These are phyloP conservation scores for Noctua fimbriata DNA, from an alignment of 2,888 invertebrate genomes.

Conservation along the genomic window DNA sequence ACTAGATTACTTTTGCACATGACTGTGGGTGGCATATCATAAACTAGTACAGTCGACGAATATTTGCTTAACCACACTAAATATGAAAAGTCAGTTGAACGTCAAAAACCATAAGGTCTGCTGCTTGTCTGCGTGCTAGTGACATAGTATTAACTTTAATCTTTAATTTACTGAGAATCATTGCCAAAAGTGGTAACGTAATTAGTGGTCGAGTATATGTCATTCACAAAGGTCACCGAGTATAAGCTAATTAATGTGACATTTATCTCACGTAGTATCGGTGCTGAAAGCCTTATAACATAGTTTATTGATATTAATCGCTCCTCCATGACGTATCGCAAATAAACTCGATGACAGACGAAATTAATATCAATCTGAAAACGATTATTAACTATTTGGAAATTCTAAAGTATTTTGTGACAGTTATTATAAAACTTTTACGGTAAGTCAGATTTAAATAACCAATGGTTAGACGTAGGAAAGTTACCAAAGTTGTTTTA, in stretches of 20 bases:
- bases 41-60: neutral
- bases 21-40: neutral
- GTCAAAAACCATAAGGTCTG: neutral
- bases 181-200: neutral
- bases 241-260: slow-evolving; percentile 10
- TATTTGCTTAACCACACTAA: neutral
- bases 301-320: slow-evolving; percentile 48
- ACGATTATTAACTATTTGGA: neutral
- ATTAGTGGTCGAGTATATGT: neutral
- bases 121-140: neutral
- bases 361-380: slow-evolving; percentile 23
- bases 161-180: neutral
- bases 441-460: neutral
- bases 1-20: neutral
- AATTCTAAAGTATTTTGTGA: slow-evolving; percentile 11
- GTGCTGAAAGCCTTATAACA: slow-evolving; percentile 33
- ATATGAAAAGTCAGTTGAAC: neutral
- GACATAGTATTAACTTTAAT: neutral
- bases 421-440: neutral
- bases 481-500: neutral
- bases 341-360: slow-evolving; percentile 7
- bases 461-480: neutral
- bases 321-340: neutral
- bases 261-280: slow-evolving; percentile 15
- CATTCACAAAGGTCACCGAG: neutral